Percentiles rank a stretch among this genome's conserved stretches.
Evolutionary conservation across 2,888 invertebrate genomes (phyloP).

Genomic region (Dioctria rufipes): DNA sequence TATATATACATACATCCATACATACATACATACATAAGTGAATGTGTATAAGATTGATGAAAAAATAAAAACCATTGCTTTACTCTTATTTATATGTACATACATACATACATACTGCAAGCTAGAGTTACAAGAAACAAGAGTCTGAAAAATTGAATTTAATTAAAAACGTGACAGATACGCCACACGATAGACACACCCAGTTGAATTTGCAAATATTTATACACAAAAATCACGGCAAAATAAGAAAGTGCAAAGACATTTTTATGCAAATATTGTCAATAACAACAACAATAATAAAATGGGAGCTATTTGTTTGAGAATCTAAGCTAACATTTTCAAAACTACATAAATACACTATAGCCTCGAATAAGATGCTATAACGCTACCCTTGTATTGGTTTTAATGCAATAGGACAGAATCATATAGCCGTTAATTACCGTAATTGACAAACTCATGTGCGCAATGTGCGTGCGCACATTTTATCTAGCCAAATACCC

Average conservation of each 20-base stretch:
- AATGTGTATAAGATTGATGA: too few species aligned
- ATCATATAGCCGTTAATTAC: background rate
- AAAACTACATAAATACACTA: background rate
- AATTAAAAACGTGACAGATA: conserved; percentile 46
- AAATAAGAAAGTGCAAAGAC: conserved; percentile 9
- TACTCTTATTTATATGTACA: too few species aligned
- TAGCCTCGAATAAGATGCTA: background rate
- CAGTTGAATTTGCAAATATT: conserved; percentile 33
- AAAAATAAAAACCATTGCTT: too few species aligned
- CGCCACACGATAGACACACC: conserved; percentile 8
- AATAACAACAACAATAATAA: background rate
- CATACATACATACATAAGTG: too few species aligned
- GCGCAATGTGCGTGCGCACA: background rate
- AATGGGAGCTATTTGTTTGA: conserved; percentile 7
- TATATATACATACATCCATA: too few species aligned
- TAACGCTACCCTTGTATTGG: background rate
- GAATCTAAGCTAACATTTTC: background rate
- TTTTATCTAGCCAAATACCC: conserved; percentile 28
- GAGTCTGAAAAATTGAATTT: conserved; percentile 39
- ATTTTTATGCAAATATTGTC: conserved; percentile 39
- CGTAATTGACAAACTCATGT: background rate
- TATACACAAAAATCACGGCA: conserved; percentile 17
- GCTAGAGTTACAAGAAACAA: background rate
- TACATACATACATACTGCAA: too few species aligned
- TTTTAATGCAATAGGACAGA: background rate